Conservation (phyloP, 2,888 invertebrate species). For the Sphecodes monilicornis region DNA sequence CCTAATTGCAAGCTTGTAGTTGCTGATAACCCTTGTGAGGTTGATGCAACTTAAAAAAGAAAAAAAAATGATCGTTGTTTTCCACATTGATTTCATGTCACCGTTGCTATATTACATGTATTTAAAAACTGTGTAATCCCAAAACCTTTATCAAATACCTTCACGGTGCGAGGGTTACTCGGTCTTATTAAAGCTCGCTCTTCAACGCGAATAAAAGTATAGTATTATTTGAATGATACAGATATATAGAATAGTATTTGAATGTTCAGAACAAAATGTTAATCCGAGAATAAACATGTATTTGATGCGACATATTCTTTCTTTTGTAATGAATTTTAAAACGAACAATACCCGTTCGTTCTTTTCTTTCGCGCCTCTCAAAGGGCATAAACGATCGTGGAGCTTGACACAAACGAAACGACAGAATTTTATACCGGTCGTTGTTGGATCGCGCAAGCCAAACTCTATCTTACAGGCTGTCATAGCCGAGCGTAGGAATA, state of each 20-base stretch:
- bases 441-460: conserved; percentile 48
- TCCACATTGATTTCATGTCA: not conserved
- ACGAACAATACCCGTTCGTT: not conserved
- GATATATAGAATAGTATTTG: too few relatives aligned
- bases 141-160: too few relatives aligned
- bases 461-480: conserved; percentile 51
- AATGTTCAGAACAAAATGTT: too few relatives aligned
- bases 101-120: not conserved
- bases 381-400: not conserved
- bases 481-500: conserved; percentile 53
- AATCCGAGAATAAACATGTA: not conserved
- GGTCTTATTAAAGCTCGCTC: not conserved
- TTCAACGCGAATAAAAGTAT: not conserved
- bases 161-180: too few relatives aligned
- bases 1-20: too few relatives aligned
- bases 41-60: too few relatives aligned
- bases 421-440: conserved; percentile 36
- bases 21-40: too few relatives aligned
- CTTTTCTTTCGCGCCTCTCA: not conserved
- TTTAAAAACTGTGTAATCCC: too few relatives aligned
- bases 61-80: too few relatives aligned
- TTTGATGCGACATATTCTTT: not conserved
- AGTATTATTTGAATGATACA: too few relatives aligned
- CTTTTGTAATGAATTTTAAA: not conserved
- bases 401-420: conserved; percentile 17